A percentile compares a stretch with the other conserved stretches of the same genome.
phyloP scores from a whole-genome alignment of 1,140 invertebrate species.

The Drosophila teissieri region DNA sequence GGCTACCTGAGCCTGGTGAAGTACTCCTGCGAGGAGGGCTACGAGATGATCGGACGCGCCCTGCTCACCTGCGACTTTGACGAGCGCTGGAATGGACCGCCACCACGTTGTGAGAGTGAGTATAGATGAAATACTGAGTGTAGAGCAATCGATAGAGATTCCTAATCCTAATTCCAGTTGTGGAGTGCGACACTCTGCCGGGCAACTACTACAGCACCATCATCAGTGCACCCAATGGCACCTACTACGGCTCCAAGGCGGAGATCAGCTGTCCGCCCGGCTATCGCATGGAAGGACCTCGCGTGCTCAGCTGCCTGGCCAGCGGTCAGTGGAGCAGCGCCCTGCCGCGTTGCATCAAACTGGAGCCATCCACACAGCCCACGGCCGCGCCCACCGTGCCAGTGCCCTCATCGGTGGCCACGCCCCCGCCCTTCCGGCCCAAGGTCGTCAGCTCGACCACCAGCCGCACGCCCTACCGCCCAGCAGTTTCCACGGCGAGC shows the following conservation, averaged over 20 bases:
- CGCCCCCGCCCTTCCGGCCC: conserved; percentile 56
- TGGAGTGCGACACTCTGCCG: conserved; percentile 91
- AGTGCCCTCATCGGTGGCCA: conserved; percentile 72
- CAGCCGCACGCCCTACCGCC: conserved; percentile 59
- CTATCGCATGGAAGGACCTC: conserved; percentile 89
- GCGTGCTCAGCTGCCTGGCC: conserved; percentile 89
- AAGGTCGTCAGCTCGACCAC: conserved; percentile 59
- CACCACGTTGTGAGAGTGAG: conserved; percentile 93
- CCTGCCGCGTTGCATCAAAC: conserved; percentile 89
- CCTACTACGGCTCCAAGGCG: conserved; percentile 89
- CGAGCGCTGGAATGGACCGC: conserved; percentile 96
- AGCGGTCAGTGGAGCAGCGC: conserved; percentile 92
- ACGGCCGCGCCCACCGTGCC: conserved; percentile 44
- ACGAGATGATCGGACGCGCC: conserved; percentile 92
- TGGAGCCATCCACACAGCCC: conserved; percentile 85
- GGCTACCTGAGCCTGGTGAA: conserved; percentile 93
- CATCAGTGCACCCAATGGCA: conserved; percentile 87
- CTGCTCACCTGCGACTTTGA: conserved; percentile 95
- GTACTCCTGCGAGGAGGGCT: conserved; percentile 93
- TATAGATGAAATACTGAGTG: conserved; percentile 26
- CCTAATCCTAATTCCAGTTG: conserved; percentile 85
- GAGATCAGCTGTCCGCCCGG: conserved; percentile 91
- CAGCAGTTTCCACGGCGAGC: conserved; percentile 48
- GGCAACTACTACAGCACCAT: conserved; percentile 90
- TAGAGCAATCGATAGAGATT: neutral